Evolutionary conservation across 2,113 vertebrate genomes (phyloP).

Genomic region (Passer domesticus): DNA sequence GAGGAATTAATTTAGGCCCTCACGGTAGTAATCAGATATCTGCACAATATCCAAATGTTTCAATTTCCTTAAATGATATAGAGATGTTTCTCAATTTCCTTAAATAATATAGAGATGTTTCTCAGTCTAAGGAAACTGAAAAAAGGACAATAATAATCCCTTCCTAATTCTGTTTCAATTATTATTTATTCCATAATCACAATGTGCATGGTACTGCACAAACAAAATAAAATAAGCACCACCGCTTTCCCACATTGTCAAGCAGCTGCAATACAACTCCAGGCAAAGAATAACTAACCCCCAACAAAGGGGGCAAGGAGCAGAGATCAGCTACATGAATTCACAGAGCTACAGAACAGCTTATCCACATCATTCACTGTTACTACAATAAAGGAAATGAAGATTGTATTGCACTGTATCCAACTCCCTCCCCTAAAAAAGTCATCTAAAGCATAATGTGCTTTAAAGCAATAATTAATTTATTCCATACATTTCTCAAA

Average conservation of each 20-base stretch:
- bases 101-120: not conserved
- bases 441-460: not conserved
- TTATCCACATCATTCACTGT: not conserved
- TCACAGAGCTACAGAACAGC: not conserved
- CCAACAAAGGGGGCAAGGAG: not conserved
- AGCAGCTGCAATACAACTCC: not conserved
- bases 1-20: not conserved
- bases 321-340: not conserved
- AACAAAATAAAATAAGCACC: conserved; percentile 1
- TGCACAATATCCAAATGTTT: not conserved
- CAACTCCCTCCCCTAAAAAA: not conserved
- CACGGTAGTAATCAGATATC: not conserved
- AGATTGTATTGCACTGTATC: not conserved
- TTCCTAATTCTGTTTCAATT: conserved; percentile 2
- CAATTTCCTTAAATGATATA: not conserved
- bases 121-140: not conserved
- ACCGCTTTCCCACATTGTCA: not conserved
- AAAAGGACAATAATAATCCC: not conserved
- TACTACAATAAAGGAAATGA: not conserved
- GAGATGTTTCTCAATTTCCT: conserved; percentile 5
- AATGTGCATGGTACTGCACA: not conserved
- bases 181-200: conserved; percentile 20
- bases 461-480: not conserved
- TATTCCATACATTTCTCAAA: not conserved
- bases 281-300: not conserved